These are phyloP conservation scores for Chionodraco myersi DNA, from an alignment of 2,113 vertebrate genomes.

Conservation along the genomic window DNA sequence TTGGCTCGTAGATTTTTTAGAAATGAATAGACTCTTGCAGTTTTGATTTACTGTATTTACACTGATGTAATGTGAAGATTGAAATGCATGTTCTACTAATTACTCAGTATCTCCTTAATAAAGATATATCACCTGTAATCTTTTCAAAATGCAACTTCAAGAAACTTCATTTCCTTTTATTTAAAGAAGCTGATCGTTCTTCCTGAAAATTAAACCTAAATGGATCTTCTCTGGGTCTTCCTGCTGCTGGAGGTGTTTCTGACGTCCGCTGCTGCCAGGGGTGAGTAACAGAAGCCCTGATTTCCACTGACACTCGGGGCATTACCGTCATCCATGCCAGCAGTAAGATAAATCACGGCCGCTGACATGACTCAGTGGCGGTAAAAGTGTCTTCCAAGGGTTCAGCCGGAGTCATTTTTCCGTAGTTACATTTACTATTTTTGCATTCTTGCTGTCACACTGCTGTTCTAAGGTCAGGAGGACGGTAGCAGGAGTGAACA, in stretches of 20 bases:
- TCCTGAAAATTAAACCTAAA: constrained; percentile 26
- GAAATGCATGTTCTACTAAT: not conserved
- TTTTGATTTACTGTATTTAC: not conserved
- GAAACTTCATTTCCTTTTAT: constrained; percentile 21
- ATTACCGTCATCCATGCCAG: not conserved
- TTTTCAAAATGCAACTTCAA: not conserved
- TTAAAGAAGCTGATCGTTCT: not conserved
- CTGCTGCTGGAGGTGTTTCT: constrained; percentile 65
- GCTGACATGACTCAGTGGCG: not conserved
- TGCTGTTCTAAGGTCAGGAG: not conserved
- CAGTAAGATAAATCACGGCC: constrained; percentile 2
- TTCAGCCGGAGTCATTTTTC: not conserved
- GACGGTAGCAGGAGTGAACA: not conserved
- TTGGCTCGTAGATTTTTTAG: not conserved
- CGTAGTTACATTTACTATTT: not conserved
- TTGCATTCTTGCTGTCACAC: not conserved
- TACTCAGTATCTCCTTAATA: not conserved
- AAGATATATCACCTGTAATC: not conserved
- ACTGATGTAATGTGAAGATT: not conserved
- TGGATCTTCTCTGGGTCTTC: constrained; percentile 59
- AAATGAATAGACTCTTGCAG: not conserved
- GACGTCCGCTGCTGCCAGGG: constrained; percentile 66
- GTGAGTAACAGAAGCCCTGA: constrained; percentile 57
- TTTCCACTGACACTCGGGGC: not conserved
- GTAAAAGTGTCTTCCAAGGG: not conserved